These are phyloP conservation scores for Pristionchus fissidentatus DNA, from an alignment of 2,888 invertebrate genomes.

Conservation along the genomic window DNA sequence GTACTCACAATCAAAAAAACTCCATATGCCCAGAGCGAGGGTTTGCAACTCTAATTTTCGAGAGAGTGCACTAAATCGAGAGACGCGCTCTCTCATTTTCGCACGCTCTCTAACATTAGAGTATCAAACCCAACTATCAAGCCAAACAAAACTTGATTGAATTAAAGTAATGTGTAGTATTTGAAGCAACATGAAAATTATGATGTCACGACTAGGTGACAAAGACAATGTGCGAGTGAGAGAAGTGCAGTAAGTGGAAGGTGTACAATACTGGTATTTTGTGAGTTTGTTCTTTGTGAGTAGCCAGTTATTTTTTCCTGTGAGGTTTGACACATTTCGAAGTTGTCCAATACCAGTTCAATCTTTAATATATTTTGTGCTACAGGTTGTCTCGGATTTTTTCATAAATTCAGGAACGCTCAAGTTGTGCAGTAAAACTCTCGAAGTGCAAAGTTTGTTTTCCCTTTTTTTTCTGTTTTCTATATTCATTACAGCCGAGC, in stretches of 20 bases:
- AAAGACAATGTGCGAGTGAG: neutral
- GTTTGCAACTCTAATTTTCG: no score
- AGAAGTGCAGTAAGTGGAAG: neutral
- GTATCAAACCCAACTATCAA: no score
- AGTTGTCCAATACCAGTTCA: neutral
- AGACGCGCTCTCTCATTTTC: no score
- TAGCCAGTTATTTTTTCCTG: neutral
- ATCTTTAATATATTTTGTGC: neutral
- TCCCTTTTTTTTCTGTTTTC: neutral
- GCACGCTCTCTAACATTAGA: no score
- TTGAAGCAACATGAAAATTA: no score
- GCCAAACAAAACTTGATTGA: no score
- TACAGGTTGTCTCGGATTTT: neutral
- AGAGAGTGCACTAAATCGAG: no score
- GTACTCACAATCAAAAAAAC: no score
- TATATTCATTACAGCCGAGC: neutral
- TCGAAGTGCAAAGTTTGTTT: neutral
- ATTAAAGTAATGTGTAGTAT: no score
- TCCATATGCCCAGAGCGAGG: no score
- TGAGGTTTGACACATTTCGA: neutral
- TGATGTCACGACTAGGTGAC: no score
- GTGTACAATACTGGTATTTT: neutral
- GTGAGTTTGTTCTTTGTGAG: neutral
- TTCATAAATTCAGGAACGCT: neutral
- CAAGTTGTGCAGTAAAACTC: neutral